Percentiles rank a stretch among this genome's conserved stretches.
Conservation (phyloP, 2,113 vertebrate genomes). For the Chionodraco myersi region DNA sequence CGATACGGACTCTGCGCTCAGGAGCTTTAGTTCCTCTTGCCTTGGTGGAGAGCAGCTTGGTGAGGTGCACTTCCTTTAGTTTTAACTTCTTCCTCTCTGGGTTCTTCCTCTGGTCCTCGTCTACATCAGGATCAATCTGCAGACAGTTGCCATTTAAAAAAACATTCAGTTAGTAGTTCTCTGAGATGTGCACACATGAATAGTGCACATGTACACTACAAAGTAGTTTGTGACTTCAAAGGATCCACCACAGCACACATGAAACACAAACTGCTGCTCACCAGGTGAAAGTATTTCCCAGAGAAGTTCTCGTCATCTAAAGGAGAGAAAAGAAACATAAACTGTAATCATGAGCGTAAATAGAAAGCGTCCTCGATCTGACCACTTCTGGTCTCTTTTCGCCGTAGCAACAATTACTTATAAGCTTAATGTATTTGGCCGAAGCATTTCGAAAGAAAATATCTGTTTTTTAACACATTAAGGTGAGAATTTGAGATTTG, state of each 20-base stretch:
- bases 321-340: conserved; percentile 24
- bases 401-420: too few species aligned
- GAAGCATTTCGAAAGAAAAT: too few species aligned
- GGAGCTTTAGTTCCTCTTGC: conserved; percentile 71
- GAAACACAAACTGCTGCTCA: conserved; percentile 76
- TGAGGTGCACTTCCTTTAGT: conserved; percentile 96
- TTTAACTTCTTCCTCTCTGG: conserved; percentile 95
- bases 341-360: not conserved
- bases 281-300: conserved; percentile 93
- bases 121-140: conserved; percentile 91
- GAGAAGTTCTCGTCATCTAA: conserved; percentile 89
- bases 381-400: too few species aligned
- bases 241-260: not conserved
- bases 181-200: not conserved
- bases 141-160: not conserved
- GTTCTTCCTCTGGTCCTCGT: conserved; percentile 81
- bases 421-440: too few species aligned
- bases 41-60: conserved; percentile 97
- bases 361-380: not conserved
- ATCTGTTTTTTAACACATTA: too few species aligned
- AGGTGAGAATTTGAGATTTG: too few species aligned
- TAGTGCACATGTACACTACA: too few species aligned
- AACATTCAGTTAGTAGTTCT: not conserved
- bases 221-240: not conserved
- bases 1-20: not conserved